Conservation (phyloP, 2,888 invertebrate species). For the Scaptomyza reducta region DNA sequence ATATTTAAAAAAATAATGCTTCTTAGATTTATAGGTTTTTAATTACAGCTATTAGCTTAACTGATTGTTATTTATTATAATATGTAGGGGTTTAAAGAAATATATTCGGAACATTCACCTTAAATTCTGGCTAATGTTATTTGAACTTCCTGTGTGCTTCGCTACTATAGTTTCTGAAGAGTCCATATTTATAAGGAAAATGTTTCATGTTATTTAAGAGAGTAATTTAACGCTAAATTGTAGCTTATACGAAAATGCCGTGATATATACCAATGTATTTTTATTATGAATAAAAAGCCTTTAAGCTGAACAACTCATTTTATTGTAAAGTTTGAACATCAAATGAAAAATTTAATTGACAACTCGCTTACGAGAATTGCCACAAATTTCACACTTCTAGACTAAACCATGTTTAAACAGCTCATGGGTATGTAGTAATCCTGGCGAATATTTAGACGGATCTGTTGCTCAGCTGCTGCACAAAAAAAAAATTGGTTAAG, state of each 20-base stretch:
- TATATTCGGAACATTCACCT: background rate
- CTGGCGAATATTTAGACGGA: conserved; percentile 24
- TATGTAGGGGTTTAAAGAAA: background rate
- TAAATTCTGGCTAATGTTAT: background rate
- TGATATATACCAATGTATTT: no score
- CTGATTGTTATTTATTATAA: background rate
- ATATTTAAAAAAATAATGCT: background rate
- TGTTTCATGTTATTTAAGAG: background rate
- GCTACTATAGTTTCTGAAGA: no score
- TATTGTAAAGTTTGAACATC: no score
- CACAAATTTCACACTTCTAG: conserved; percentile 59
- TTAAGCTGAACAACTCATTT: no score
- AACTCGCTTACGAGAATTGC: background rate
- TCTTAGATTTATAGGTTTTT: background rate
- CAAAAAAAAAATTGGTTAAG: conserved; percentile 46
- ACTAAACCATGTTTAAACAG: conserved; percentile 57
- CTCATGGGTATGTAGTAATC: conserved; percentile 14
- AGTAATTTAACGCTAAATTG: background rate
- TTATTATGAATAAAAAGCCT: no score
- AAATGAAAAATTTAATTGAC: no score
- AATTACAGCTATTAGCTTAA: background rate
- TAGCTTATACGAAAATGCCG: background rate
- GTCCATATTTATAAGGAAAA: background rate
- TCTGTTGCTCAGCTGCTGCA: conserved; percentile 62
- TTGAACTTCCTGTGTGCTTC: no score